Conservation (phyloP, 2,888 invertebrate species). For the Smittia sp. region DNA sequence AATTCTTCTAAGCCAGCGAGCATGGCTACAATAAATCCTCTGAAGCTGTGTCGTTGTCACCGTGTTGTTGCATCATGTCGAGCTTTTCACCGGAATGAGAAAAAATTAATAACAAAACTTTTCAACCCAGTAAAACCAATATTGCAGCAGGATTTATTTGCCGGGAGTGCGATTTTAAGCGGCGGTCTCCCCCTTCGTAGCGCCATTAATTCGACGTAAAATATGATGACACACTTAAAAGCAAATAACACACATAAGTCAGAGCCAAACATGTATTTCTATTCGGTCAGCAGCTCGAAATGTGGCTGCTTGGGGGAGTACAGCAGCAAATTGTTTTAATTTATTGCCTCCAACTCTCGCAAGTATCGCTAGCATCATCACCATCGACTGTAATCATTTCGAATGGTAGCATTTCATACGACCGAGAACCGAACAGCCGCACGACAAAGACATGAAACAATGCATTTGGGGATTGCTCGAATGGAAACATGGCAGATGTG, state of each 20-base stretch:
- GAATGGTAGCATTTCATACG: slow-evolving; percentile 11
- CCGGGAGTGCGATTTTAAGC: neutral
- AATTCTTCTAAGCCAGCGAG: no score
- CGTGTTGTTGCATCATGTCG: no score
- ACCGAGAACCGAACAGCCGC: neutral
- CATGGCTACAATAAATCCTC: no score
- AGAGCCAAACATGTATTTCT: neutral
- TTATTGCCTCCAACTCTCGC: neutral
- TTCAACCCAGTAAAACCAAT: slow-evolving; percentile 3
- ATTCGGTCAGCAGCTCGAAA: slow-evolving; percentile 11
- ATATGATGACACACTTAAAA: slow-evolving; percentile 37
- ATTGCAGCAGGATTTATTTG: neutral
- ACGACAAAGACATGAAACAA: slow-evolving; percentile 22
- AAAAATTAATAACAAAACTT: neutral
- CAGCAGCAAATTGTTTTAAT: slow-evolving; percentile 18
- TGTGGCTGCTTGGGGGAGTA: neutral
- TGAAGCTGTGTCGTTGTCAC: no score
- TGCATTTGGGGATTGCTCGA: slow-evolving; percentile 31
- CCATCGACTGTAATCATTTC: neutral
- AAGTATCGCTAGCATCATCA: neutral
- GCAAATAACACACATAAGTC: slow-evolving; percentile 24
- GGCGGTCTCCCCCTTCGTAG: neutral
- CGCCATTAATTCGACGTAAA: slow-evolving; percentile 24
- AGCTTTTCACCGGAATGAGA: no score
- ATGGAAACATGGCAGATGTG: slow-evolving; percentile 19